Percentiles rank a stretch among this genome's conserved stretches.
phyloP scores from a whole-genome alignment of 1,140 invertebrate species.

The Cydia splendana region DNA sequence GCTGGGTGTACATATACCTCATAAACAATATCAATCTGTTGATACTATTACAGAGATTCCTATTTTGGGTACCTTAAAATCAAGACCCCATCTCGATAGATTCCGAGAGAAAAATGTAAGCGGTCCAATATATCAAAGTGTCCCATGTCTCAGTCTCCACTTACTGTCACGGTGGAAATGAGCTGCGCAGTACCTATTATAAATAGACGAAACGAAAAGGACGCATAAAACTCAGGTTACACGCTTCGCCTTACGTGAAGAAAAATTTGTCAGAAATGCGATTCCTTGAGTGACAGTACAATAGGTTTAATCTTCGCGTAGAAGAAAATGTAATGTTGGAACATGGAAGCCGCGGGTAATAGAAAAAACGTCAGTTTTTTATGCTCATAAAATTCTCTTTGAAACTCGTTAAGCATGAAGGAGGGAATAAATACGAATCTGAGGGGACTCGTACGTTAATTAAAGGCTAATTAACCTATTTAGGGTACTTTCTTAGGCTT shows the following conservation, averaged over 20 bases:
- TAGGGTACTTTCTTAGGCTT: too few relatives aligned
- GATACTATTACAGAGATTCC: not conserved
- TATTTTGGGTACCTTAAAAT: not conserved
- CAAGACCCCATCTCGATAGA: not conserved
- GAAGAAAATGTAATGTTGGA: constrained; percentile 52
- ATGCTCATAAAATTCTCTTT: not conserved
- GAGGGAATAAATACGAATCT: not conserved
- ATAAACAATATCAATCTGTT: too few relatives aligned
- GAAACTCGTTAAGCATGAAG: not conserved
- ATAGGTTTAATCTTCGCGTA: constrained; percentile 67
- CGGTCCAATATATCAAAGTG: constrained; percentile 41
- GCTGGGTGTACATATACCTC: too few relatives aligned
- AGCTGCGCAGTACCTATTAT: constrained; percentile 54
- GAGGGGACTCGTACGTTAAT: not conserved
- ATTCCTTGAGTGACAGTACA: constrained; percentile 68
- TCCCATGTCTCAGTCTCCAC: constrained; percentile 44
- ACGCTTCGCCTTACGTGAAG: constrained; percentile 54
- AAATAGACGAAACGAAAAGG: constrained; percentile 59
- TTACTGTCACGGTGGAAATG: constrained; percentile 60
- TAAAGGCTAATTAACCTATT: not conserved
- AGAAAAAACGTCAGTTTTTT: constrained; percentile 40
- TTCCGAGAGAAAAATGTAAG: constrained; percentile 23
- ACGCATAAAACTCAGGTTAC: constrained; percentile 60
- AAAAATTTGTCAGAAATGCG: constrained; percentile 66
- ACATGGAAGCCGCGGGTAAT: constrained; percentile 40